Evolutionary conservation across 2,797 vertebrate species (phyloP), one percentile per base, ranked within the genome.

Genomic region (Rhynchonycteris naso): DNA sequence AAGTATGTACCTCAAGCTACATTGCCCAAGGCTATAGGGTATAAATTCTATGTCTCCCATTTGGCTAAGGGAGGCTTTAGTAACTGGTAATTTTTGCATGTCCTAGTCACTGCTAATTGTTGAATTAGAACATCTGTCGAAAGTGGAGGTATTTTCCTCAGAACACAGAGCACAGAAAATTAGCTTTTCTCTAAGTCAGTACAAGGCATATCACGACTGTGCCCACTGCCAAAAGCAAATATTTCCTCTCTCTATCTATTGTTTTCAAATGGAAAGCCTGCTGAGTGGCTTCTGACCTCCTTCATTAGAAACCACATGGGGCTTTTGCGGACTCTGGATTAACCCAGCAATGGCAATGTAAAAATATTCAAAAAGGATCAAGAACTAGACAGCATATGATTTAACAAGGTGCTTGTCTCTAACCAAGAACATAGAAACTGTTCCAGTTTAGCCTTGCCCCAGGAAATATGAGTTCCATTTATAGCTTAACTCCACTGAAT

Each of bases 61-160:
- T 94, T 90, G 83, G 54, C 85, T 95, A 96, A 94, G 52, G 82
- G 56, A 88, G 61, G 43, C 69, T 95, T 96, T 82, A 95, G 63
- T 82, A 97, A 97, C 66, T 90, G 86, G 83, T 95, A 93, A 95
- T 96, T 96, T 97, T 35, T 96, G 88, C 43, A 95, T 93, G 79
- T 88, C 71, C 90, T 47, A 91, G 66, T 89, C 56, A 21, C 76
- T 56, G 83, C 54, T 96, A 38, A 0, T 96, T 93, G 95, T 84
- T 97, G 94, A 97, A 96, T 94, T 91, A 95, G 90, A 97, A 95
- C 83, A 95, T 96, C 93, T 93, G 93, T 97, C 93, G 96, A 91
- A 94, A 94, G 90, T 90, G 68, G 71, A 69, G 79, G 87, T 93
- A 65, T 88, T 78, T 91, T 95, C 54, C 80, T 91, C 68, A 94